Percentiles rank a stretch among this genome's conserved stretches.
These are phyloP conservation scores for Lacanobia wlatinum DNA, from an alignment of 2,888 invertebrate genomes.

Conservation along the genomic window DNA sequence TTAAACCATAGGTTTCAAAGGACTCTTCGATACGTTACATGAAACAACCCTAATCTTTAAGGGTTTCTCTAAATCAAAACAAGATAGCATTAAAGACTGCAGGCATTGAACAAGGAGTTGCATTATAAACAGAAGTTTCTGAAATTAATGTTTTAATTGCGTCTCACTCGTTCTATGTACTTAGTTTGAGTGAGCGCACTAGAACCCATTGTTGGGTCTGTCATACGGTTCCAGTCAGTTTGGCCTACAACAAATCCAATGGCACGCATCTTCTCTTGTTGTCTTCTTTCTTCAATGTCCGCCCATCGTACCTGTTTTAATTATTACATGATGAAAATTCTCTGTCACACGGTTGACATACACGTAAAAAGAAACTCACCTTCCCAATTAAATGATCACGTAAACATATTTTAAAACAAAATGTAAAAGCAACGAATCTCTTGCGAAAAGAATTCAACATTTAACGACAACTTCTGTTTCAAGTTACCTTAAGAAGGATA, in stretches of 20 bases:
- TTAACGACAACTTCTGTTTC: slow-evolving; percentile 20
- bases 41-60: slow-evolving; percentile 7
- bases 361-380: slow-evolving; percentile 72
- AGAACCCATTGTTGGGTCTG: slow-evolving; percentile 97
- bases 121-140: slow-evolving; percentile 6
- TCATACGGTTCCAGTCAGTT: slow-evolving; percentile 98
- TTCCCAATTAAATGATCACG: slow-evolving; percentile 46
- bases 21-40: slow-evolving; percentile 9
- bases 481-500: slow-evolving; percentile 6
- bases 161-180: slow-evolving; percentile 94
- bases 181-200: slow-evolving; percentile 98
- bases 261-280: slow-evolving; percentile 97
- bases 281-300: slow-evolving; percentile 97
- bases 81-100: slow-evolving; percentile 10
- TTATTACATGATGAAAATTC: slow-evolving; percentile 84
- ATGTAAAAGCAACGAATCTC: slow-evolving; percentile 28
- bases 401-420: slow-evolving; percentile 23
- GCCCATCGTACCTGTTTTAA: slow-evolving; percentile 98
- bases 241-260: slow-evolving; percentile 99
- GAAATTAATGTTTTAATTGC: slow-evolving; percentile 58
- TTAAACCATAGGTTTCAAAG: slow-evolving; percentile 6
- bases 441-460: slow-evolving; percentile 15
- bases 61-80: slow-evolving; percentile 27
- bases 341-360: slow-evolving; percentile 57
- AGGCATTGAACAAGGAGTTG: slow-evolving; percentile 5